Evolutionary conservation across 2,888 invertebrate species (phyloP).

Genomic region (Clanis bilineata): DNA sequence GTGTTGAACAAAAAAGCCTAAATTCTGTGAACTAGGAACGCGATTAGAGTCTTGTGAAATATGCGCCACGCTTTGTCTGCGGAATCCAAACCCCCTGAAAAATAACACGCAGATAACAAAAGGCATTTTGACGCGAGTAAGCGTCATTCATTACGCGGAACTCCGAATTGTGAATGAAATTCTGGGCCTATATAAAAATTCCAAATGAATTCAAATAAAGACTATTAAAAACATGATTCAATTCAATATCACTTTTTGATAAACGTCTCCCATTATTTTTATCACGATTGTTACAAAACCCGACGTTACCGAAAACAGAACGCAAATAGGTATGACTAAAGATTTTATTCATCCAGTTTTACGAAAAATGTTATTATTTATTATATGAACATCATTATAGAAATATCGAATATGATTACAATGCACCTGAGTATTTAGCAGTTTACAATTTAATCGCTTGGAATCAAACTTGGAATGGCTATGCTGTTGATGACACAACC

Average conservation of each 20-base stretch:
- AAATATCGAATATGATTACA: background rate
- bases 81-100: conserved; percentile 66
- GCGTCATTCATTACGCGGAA: conserved; percentile 18
- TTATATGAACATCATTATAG: background rate
- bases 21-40: conserved; percentile 63
- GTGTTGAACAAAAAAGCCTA: conserved; percentile 6
- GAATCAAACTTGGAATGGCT: too few species aligned
- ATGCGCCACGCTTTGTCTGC: conserved; percentile 71
- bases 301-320: background rate
- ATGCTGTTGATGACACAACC: background rate
- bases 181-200: background rate
- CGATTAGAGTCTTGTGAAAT: conserved; percentile 74
- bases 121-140: conserved; percentile 59
- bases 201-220: background rate
- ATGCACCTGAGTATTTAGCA: background rate
- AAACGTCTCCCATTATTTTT: too few species aligned
- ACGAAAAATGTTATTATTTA: too few species aligned
- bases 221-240: background rate
- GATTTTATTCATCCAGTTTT: too few species aligned
- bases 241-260: background rate
- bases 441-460: background rate
- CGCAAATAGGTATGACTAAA: too few species aligned
- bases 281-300: background rate
- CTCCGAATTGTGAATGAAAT: conserved; percentile 19
- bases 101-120: conserved; percentile 74